A percentile compares a stretch with the other conserved stretches of the same genome.
phyloP scores from a whole-genome alignment of 1,140 invertebrate species.

The Condylostylus longicornis region DNA sequence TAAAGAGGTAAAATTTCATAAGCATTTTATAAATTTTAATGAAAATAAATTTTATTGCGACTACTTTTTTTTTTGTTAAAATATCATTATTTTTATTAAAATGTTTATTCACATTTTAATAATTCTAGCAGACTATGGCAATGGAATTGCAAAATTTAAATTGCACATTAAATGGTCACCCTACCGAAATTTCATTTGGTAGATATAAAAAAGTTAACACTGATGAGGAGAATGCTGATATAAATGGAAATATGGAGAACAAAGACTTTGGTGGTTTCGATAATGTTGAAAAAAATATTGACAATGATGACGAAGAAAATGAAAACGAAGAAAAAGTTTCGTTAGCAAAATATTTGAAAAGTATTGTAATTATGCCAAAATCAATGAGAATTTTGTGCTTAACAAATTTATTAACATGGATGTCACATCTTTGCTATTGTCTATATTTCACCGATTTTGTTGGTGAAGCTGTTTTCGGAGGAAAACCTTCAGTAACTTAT shows the following conservation, averaged over 20 bases:
- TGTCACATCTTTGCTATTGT: constrained; percentile 73
- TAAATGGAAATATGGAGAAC: too few species aligned
- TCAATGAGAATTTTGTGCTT: constrained; percentile 59
- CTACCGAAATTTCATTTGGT: too few species aligned
- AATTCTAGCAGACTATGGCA: constrained; percentile 11
- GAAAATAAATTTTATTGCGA: too few species aligned
- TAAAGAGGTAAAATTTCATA: constrained; percentile 17
- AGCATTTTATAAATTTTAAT: too few species aligned
- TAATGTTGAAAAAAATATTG: too few species aligned
- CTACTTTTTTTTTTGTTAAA: neutral
- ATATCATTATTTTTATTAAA: neutral
- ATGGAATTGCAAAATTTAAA: constrained; percentile 19
- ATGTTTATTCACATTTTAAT: too few species aligned
- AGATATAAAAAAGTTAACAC: constrained; percentile 8
- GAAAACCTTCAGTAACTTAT: constrained; percentile 1
- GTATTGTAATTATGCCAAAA: constrained; percentile 61
- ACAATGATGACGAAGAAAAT: constrained; percentile 3
- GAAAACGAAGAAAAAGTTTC: constrained; percentile 26
- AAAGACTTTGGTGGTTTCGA: too few species aligned
- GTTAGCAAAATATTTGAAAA: constrained; percentile 48
- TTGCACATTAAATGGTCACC: too few species aligned
- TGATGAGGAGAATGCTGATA: constrained; percentile 8
- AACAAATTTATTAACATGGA: constrained; percentile 76
- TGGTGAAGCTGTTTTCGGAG: constrained; percentile 61
- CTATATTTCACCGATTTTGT: constrained; percentile 81